Conservation (phyloP, 2,888 invertebrate species). For the Nesidiocoris tenuis region DNA sequence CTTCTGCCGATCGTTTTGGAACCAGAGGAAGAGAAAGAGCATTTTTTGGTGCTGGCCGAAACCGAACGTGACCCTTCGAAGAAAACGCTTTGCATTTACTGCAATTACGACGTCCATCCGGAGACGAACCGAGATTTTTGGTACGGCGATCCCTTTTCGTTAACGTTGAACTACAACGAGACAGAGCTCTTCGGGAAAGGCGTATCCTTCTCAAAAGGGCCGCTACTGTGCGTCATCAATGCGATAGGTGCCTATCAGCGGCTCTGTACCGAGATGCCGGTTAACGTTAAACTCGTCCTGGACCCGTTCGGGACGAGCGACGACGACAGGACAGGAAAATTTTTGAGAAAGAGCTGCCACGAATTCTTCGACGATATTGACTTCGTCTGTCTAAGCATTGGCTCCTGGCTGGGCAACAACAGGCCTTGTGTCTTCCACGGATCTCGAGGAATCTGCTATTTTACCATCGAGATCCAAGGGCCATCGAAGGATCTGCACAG, state of each 20-base stretch:
- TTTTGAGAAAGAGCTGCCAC: background rate
- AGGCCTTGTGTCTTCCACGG: conserved; percentile 26
- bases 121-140: background rate
- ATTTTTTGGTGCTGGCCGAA: background rate
- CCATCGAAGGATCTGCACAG: conserved; percentile 25
- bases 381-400: conserved; percentile 13
- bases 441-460: conserved; percentile 22
- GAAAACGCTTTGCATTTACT: conserved; percentile 26
- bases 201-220: conserved; percentile 2
- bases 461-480: conserved; percentile 12
- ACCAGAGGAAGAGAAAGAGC: background rate
- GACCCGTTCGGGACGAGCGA: conserved; percentile 21
- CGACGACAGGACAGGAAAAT: conserved; percentile 7
- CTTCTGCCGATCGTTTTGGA: background rate
- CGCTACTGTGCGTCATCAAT: conserved; percentile 24
- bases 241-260: conserved; percentile 26
- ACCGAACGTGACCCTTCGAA: conserved; percentile 7
- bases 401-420: conserved; percentile 4
- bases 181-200: conserved; percentile 4
- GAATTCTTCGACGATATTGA: conserved; percentile 26
- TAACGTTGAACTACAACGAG: background rate
- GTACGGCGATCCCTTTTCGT: conserved; percentile 14
- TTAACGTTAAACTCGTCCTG: conserved; percentile 27
- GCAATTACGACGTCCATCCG: conserved; percentile 29
- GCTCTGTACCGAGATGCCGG: conserved; percentile 4